phyloP scores from a whole-genome alignment of 1,140 invertebrate genomes.

The Idris sp. region DNA sequence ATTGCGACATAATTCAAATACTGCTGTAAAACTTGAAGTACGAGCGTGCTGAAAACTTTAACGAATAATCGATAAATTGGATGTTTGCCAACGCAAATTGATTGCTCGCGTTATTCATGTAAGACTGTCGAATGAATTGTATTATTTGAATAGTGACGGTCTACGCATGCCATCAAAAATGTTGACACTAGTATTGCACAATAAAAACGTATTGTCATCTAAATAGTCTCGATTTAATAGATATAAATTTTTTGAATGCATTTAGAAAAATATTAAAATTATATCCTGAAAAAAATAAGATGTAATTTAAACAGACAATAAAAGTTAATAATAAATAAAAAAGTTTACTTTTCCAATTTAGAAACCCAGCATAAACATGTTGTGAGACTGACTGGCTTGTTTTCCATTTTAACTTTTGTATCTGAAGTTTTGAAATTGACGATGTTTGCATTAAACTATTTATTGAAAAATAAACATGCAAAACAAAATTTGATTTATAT shows the following conservation, averaged over 20 bases:
- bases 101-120: constrained; percentile 25
- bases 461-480: constrained; percentile 31
- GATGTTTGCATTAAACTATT: constrained; percentile 22
- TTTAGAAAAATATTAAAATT: too few relatives aligned
- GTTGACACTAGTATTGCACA: background rate
- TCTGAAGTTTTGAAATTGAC: constrained; percentile 36
- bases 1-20: constrained; percentile 27
- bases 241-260: too few relatives aligned
- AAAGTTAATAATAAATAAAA: too few relatives aligned
- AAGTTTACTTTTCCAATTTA: constrained; percentile 43
- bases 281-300: too few relatives aligned
- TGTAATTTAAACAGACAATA: too few relatives aligned
- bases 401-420: constrained; percentile 25
- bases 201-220: too few relatives aligned
- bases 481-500: too few relatives aligned
- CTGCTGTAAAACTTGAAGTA: constrained; percentile 30
- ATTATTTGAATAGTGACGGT: constrained; percentile 31
- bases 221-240: too few relatives aligned
- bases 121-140: constrained; percentile 18
- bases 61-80: constrained; percentile 56
- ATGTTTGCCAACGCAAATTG: constrained; percentile 46
- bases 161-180: constrained; percentile 7
- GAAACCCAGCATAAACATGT: too few relatives aligned
- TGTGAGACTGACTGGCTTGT: constrained; percentile 29
- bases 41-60: constrained; percentile 36